Evolutionary conservation across 2,797 vertebrate genomes (phyloP), one percentile per base, ranked within the genome.

Genomic region (Eupleurogrammus muticus): DNA sequence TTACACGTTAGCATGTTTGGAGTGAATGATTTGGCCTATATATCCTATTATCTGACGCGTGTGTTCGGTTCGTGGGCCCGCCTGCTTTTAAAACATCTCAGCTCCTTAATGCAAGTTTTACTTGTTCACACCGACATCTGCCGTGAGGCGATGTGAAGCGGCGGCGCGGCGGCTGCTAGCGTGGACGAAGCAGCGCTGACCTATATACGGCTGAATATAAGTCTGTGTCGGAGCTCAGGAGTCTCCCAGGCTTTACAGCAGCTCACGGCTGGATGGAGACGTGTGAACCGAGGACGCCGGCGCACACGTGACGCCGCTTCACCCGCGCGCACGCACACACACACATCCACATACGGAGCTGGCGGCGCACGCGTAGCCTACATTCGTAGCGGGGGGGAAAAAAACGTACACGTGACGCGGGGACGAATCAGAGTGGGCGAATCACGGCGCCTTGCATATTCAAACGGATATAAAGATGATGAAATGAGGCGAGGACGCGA

Each of bases 211-310:
- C 50, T 19, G 51, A 14, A 66, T 70, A 1, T 79, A 81, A 58
- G 74, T 70, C n/a, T 75, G 75, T 61, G 75, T 58, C 50, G 36
- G 55, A 59, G 69, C 59, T 48, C 54, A 4, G n/a, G 10, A 35
- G 51, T 73, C 81, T 86, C 66, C 28, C 49, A 50, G 77, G 76
- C 73, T 80, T 14, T 68, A 69, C 75, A 73, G 76, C 76, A 28
- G 80, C 80, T 83, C 79, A 58, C 7, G 75, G 79, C 79, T 66
- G 77, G 70, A 53, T 77, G 75, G 62, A 70, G 74, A 74, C 20
- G 46, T 48, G 64, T 73, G 42, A 70, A 32, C 75, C 40, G 85
- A 86, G 80, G 74, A 82, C 61, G 42, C 44, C n/a, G n/a, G n/a
- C n/a, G 49, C 47, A 54, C 55, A 60, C 56, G 20, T 42, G 38